A percentile compares a stretch with the other conserved stretches of the same genome.
These are phyloP conservation scores for Heliconius hortense DNA, from an alignment of 2,888 invertebrate species.

Conservation along the genomic window DNA sequence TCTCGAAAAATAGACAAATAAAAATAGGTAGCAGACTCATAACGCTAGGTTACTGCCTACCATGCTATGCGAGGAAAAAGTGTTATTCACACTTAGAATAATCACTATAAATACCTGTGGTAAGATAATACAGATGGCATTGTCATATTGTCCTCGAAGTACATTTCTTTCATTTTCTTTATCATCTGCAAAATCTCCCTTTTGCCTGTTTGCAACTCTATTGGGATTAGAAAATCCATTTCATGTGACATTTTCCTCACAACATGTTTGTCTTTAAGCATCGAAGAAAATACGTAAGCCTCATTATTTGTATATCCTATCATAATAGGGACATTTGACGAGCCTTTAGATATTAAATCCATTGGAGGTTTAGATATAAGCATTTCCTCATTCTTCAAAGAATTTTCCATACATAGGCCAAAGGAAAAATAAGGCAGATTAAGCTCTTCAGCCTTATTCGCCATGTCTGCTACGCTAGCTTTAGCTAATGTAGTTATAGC, in stretches of 20 bases:
- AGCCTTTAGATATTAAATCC: conserved; percentile 53
- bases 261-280: conserved; percentile 52
- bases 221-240: conserved; percentile 58
- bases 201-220: conserved; percentile 60
- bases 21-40: too few species aligned
- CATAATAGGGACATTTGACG: conserved; percentile 60
- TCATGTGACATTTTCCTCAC: conserved; percentile 49
- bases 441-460: conserved; percentile 52
- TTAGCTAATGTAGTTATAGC: conserved; percentile 48
- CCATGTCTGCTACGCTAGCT: conserved; percentile 52
- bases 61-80: too few species aligned
- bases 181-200: conserved; percentile 55
- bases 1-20: too few species aligned
- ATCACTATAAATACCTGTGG: conserved; percentile 57
- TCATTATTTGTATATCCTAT: conserved; percentile 70
- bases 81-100: background rate
- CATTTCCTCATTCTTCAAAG: conserved; percentile 60
- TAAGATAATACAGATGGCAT: conserved; percentile 58
- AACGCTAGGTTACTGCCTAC: too few species aligned
- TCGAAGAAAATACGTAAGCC: conserved; percentile 65
- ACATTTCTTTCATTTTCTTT: conserved; percentile 58
- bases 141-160: conserved; percentile 59
- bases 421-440: conserved; percentile 65
- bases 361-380: conserved; percentile 61
- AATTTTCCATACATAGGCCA: conserved; percentile 64